These are phyloP conservation scores for Heterotis niloticus DNA, from an alignment of 2,113 vertebrate genomes.

Conservation along the genomic window DNA sequence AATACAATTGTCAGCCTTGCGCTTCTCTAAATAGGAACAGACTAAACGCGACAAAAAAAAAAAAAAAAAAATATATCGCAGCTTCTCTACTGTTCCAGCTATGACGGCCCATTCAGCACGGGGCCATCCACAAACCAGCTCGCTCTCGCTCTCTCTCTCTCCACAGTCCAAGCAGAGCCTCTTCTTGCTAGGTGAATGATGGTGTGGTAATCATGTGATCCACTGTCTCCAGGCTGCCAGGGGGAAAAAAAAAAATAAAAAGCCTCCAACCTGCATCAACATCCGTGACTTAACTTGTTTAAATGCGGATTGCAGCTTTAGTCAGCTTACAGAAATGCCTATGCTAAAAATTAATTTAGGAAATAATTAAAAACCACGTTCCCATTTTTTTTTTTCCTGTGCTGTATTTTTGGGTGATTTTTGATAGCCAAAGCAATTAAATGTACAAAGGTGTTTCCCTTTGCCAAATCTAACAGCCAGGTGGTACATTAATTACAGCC, in stretches of 20 bases:
- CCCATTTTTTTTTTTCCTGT: neutral
- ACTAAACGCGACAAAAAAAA: neutral
- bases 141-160: neutral
- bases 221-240: neutral
- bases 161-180: neutral
- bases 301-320: constrained; percentile 9
- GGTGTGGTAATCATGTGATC: neutral
- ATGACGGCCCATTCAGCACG: neutral
- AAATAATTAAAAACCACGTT: constrained; percentile 12
- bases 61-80: neutral
- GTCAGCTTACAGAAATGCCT: constrained; percentile 26
- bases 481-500: constrained; percentile 13
- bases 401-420: neutral
- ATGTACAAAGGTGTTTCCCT: neutral
- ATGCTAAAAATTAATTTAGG: constrained; percentile 29
- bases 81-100: neutral
- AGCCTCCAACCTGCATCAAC: neutral
- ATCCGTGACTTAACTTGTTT: neutral
- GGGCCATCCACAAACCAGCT: neutral
- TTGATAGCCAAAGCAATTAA: constrained; percentile 4
- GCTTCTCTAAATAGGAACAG: neutral
- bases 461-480: constrained; percentile 3
- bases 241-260: neutral
- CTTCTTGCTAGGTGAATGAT: neutral
- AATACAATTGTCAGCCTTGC: neutral